Base-by-base conservation (phyloP, 2,113 vertebrate species). In the Glaucidium brasilianum region DNA sequence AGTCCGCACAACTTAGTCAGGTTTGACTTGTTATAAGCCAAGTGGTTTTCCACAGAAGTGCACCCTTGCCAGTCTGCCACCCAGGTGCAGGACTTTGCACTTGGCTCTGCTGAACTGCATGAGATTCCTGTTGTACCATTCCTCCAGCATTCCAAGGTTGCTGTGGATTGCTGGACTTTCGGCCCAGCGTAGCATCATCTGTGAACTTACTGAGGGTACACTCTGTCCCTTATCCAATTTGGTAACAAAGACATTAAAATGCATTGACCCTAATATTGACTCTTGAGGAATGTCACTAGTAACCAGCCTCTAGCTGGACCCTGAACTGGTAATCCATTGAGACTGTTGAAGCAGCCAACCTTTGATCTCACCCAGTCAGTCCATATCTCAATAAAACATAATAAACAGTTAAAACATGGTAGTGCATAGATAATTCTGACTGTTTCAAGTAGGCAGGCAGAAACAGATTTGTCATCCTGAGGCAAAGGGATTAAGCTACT, bases 101-200 rank as follows among this genome's bases (percentile, higher is more conserved):
- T 20, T 39, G 29, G 8, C 9, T 47, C 2, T 7, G 1, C 3
- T 80, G 35, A 87, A 72, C 6, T 75, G 27, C 17, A 7, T 4
- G 29, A 81, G 6, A 35, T 60, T 85, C 11, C 22, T 56, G 10
- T 29, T 55, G 7, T n/a, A 21, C 21, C 63, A 32, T 26, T 52
- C 20, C 60, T 91, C 7, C 60, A 69, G 55, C 27, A 66, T 21
- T 15, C 9, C 55, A 71, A 91, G 22, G 11, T 19, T 85, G n/a
- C n/a, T 69, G 64, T 81, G 45, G 45, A 29, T 37, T 60, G 7
- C 75, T 79, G 45, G 21, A 5, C 26, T 74, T 52, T 19, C n/a
- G 59, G 41, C 17, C 22, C 22, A 35, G 29, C 29, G 59, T 4
- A 41, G 9, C 1, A 2, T 18, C 6, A n/a, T 13, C 22, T 0